Conservation (phyloP, 2,113 vertebrate genomes). For the Miniopterus natalensis region DNA sequence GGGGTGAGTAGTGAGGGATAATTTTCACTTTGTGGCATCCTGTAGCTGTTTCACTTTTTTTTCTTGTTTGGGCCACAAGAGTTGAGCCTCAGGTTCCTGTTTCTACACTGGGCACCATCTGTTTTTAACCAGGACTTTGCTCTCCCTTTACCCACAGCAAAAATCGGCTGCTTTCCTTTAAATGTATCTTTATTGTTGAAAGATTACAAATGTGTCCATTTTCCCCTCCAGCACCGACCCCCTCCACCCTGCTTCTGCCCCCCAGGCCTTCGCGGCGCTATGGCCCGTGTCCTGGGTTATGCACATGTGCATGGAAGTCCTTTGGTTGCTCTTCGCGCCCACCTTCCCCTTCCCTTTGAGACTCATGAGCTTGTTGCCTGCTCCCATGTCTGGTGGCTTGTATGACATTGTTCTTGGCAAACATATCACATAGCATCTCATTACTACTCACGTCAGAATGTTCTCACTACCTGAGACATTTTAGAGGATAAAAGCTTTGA, state of each 20-base stretch:
- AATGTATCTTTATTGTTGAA: too few relatives aligned
- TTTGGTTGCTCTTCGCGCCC: too few relatives aligned
- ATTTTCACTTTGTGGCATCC: neutral
- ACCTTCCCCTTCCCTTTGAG: too few relatives aligned
- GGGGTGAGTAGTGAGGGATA: neutral
- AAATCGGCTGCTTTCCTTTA: neutral
- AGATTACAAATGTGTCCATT: too few relatives aligned
- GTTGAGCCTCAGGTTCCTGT: too few relatives aligned
- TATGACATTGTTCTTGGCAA: neutral
- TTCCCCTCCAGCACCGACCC: too few relatives aligned
- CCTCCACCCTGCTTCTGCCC: too few relatives aligned
- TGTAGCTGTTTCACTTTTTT: neutral
- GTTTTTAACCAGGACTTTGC: neutral
- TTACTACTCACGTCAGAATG: neutral
- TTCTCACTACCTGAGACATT: constrained; percentile 53
- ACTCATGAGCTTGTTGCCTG: too few relatives aligned
- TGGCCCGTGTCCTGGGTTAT: too few relatives aligned
- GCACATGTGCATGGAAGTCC: too few relatives aligned
- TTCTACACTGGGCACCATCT: neutral
- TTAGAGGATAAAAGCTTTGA: neutral
- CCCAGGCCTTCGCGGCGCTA: too few relatives aligned
- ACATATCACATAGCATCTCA: neutral
- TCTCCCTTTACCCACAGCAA: neutral
- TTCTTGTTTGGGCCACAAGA: neutral
- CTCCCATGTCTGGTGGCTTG: neutral